Conservation (phyloP, 2,113 vertebrate species). For the Phylloscopus whistleri region DNA sequence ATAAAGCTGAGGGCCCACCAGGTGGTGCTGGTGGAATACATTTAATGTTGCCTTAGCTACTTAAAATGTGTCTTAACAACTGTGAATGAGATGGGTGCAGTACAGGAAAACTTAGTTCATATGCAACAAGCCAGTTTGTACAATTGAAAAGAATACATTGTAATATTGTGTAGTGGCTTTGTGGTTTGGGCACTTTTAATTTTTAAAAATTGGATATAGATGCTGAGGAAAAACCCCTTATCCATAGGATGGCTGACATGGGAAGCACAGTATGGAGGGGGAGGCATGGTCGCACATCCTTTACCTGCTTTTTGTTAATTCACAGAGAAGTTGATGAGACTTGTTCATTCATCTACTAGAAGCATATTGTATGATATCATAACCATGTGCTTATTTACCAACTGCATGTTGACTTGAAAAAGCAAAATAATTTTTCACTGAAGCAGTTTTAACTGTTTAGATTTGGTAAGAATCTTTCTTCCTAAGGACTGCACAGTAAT, state of each 20-base stretch:
- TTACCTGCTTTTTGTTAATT: not conserved
- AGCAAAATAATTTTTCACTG: not conserved
- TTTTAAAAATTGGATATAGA: not conserved
- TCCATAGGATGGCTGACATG: not conserved
- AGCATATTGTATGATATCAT: not conserved
- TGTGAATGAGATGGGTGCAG: not conserved
- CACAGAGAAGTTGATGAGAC: not conserved
- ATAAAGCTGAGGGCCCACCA: slow-evolving; percentile 57
- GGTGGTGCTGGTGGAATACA: slow-evolving; percentile 71
- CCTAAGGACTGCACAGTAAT: not conserved
- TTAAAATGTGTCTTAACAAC: not conserved
- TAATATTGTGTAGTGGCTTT: not conserved
- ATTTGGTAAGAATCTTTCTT: not conserved
- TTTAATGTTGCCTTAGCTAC: not conserved
- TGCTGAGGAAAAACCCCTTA: not conserved
- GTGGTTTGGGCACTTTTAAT: not conserved
- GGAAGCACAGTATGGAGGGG: not conserved
- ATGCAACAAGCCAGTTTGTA: not conserved
- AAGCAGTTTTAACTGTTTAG: not conserved
- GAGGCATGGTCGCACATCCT: not conserved
- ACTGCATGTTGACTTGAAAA: not conserved
- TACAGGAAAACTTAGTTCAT: not conserved
- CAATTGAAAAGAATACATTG: not conserved
- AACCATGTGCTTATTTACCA: not conserved
- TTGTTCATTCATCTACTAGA: not conserved